Conservation (phyloP, 2,888 invertebrate species). For the Salticus scenicus region DNA sequence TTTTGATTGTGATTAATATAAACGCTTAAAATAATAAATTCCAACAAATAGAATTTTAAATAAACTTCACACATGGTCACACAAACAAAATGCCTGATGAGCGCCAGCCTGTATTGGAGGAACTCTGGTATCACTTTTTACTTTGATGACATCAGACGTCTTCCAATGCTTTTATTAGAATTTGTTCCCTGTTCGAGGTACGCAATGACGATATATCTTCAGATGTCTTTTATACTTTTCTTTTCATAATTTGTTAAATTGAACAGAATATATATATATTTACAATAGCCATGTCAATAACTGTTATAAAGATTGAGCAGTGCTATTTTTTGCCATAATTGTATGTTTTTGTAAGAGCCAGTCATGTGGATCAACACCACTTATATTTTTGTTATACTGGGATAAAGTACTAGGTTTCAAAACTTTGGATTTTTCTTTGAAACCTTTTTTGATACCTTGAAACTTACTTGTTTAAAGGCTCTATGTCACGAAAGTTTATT, state of each 20-base stretch:
- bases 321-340: constrained; percentile 37
- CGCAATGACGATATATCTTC: constrained; percentile 21
- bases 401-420: neutral
- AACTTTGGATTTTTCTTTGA: constrained; percentile 9
- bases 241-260: constrained; percentile 15
- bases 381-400: constrained; percentile 23
- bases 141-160: constrained; percentile 5
- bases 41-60: no score
- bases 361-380: constrained; percentile 22
- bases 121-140: constrained; percentile 13
- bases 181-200: constrained; percentile 23
- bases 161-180: constrained; percentile 27
- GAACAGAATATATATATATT: constrained; percentile 18
- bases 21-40: no score
- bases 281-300: constrained; percentile 16
- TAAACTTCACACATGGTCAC: no score
- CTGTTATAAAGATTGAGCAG: constrained; percentile 15
- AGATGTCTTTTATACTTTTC: constrained; percentile 14
- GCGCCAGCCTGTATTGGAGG: no score
- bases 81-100: no score
- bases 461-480: neutral
- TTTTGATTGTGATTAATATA: no score
- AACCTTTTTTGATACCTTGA: constrained; percentile 9
- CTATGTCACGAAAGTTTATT: constrained; percentile 20
- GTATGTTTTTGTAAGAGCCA: constrained; percentile 17